A percentile compares a stretch with the other conserved stretches of the same genome.
These are phyloP conservation scores for Rhinopomastus cyanomelas DNA, from an alignment of 2,113 vertebrate genomes.

Conservation along the genomic window DNA sequence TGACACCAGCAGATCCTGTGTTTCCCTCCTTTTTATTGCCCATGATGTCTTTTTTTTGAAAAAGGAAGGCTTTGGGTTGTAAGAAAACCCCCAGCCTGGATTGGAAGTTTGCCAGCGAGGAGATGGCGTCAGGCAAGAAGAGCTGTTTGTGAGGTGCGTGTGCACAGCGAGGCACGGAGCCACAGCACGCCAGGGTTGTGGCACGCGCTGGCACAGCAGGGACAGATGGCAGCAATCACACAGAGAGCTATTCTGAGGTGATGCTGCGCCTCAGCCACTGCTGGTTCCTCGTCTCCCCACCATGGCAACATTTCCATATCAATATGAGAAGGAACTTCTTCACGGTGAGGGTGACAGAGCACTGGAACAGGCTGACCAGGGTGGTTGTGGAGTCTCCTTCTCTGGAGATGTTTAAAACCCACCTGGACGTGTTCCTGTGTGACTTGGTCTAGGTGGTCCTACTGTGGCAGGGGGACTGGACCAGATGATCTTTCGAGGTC, in stretches of 20 bases:
- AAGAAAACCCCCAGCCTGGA: not conserved
- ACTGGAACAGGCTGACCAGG: too few species aligned
- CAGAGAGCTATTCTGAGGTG: not conserved
- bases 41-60: not conserved
- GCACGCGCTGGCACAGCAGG: not conserved
- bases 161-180: not conserved
- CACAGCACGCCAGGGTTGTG: not conserved
- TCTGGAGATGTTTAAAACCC: too few species aligned
- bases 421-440: too few species aligned
- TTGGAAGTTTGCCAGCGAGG: not conserved
- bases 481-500: too few species aligned
- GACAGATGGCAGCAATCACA: not conserved
- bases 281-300: not conserved
- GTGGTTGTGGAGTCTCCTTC: too few species aligned
- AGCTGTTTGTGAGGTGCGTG: not conserved
- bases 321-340: too few species aligned
- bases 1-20: not conserved
- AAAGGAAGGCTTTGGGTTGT: not conserved
- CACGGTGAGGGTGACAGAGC: too few species aligned
- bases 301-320: fast-evolving
- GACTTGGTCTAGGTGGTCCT: too few species aligned
- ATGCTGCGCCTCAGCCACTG: not conserved
- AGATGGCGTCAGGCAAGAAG: fast-evolving
- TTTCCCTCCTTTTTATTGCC: too few species aligned
- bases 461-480: too few species aligned